A percentile compares a stretch with the other conserved stretches of the same genome.
Evolutionary conservation across 2,797 vertebrate species (phyloP).

Genomic region (Mormyrops attenuatus): DNA sequence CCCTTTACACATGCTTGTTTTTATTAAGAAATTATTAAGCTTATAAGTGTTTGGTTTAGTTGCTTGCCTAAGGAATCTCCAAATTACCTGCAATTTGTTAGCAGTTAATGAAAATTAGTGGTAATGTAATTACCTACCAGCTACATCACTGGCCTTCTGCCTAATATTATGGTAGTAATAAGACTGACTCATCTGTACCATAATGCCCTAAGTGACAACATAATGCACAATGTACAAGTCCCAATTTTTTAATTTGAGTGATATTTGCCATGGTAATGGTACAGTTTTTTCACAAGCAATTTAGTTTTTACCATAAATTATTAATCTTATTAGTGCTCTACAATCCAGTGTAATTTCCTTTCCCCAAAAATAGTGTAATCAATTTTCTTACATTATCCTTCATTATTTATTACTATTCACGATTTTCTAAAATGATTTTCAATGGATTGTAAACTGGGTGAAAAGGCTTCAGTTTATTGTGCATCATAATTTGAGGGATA

Average conservation of each 20-base stretch:
- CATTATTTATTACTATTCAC: conserved; percentile 7
- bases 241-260: conserved; percentile 11
- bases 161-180: background rate
- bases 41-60: background rate
- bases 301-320: conserved; percentile 4
- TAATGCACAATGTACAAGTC: background rate
- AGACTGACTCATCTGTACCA: background rate
- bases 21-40: conserved; percentile 5
- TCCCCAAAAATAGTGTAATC: background rate
- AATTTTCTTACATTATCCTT: background rate
- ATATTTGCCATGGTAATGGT: background rate
- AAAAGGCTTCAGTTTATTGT: conserved; percentile 6
- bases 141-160: background rate
- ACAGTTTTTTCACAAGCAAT: background rate
- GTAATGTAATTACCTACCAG: background rate
- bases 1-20: background rate
- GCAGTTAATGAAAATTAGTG: background rate
- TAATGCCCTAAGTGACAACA: background rate
- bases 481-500: background rate
- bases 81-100: background rate
- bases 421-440: conserved; percentile 4
- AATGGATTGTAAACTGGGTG: background rate
- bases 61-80: background rate
- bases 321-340: conserved; percentile 3
- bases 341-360: background rate